These are phyloP conservation scores for Macrotrachela quadricornifera DNA, from an alignment of 1,140 invertebrate genomes.

Conservation along the genomic window DNA sequence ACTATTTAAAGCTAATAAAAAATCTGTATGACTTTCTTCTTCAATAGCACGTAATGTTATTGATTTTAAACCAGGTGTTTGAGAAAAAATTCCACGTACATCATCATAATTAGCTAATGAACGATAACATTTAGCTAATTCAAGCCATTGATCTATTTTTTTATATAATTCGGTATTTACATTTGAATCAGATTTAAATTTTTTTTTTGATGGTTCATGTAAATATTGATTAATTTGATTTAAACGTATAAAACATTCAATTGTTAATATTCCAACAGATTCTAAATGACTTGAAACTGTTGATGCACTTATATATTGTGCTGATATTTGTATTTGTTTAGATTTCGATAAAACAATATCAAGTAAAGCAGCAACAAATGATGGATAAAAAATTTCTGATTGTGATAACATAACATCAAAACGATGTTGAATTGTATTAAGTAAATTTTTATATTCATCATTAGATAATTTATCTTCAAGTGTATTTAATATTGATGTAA, in stretches of 20 bases:
- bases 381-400: conserved; percentile 28
- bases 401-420: conserved; percentile 31
- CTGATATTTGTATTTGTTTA: conserved; percentile 15
- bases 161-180: too few relatives aligned
- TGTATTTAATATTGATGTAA: conserved; percentile 4
- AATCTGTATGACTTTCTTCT: conserved; percentile 34
- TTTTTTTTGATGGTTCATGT: too few relatives aligned
- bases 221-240: too few relatives aligned
- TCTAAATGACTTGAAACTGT: conserved; percentile 19
- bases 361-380: conserved; percentile 37
- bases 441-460: conserved; percentile 18
- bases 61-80: conserved; percentile 27
- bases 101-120: conserved; percentile 40
- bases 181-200: too few relatives aligned
- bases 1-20: conserved; percentile 30
- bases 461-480: conserved; percentile 13
- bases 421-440: conserved; percentile 17
- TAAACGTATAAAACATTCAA: conserved; percentile 36
- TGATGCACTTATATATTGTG: conserved; percentile 13
- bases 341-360: conserved; percentile 22
- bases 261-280: conserved; percentile 31
- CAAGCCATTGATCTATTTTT: conserved; percentile 31
- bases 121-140: conserved; percentile 34
- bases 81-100: conserved; percentile 38
- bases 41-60: conserved; percentile 30